These are phyloP conservation scores for Drosophila percnosoma DNA, from an alignment of 2,888 invertebrate genomes.

Conservation along the genomic window DNA sequence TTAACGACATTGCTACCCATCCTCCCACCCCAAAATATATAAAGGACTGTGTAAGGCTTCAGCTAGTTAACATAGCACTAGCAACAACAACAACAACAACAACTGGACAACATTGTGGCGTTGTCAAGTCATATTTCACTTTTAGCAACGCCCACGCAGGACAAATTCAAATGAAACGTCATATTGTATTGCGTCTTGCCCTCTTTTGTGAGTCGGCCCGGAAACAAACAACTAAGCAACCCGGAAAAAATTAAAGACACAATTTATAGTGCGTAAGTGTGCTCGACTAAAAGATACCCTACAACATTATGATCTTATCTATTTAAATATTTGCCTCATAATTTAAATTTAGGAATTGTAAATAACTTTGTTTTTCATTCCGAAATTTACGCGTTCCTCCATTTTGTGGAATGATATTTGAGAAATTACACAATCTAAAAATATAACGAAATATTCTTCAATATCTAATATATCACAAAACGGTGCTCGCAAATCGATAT, in stretches of 20 bases:
- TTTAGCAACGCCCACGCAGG: constrained; percentile 56
- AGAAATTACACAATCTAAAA: background rate
- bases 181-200: constrained; percentile 61
- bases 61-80: constrained; percentile 45
- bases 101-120: constrained; percentile 40
- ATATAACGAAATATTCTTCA: background rate
- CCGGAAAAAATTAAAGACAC: background rate
- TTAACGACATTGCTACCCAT: constrained; percentile 57
- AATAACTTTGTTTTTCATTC: background rate
- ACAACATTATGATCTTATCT: background rate
- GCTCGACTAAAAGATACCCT: background rate
- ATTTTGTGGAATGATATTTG: background rate
- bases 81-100: constrained; percentile 19
- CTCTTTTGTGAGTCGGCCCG: constrained; percentile 25
- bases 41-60: constrained; percentile 5
- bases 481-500: background rate
- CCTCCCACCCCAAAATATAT: constrained; percentile 1
- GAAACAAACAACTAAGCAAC: constrained; percentile 15
- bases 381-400: background rate
- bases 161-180: constrained; percentile 74
- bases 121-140: constrained; percentile 78
- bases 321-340: background rate
- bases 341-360: background rate
- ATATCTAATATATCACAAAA: background rate
- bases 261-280: background rate